Conservation (phyloP, 2,888 invertebrate species). For the Corythucha ciliata region DNA sequence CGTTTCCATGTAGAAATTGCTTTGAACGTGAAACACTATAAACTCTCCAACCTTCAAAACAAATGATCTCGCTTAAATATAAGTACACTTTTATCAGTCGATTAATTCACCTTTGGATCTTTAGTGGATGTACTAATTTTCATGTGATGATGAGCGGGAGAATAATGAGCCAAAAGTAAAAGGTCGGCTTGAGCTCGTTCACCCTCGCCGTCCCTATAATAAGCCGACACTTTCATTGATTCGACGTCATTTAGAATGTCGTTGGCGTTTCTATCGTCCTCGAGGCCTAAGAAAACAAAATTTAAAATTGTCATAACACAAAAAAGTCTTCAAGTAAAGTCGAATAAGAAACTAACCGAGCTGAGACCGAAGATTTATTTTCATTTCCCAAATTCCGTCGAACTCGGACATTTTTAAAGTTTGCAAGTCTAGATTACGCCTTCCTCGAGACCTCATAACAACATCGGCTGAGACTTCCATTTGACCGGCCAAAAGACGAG, state of each 20-base stretch:
- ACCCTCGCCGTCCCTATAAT: conserved; percentile 58
- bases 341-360: conserved; percentile 43
- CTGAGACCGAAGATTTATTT: conserved; percentile 62
- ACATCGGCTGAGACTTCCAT: conserved; percentile 59
- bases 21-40: conserved; percentile 85
- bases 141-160: conserved; percentile 71
- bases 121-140: conserved; percentile 77
- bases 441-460: conserved; percentile 50
- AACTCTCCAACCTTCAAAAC: conserved; percentile 69
- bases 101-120: conserved; percentile 53
- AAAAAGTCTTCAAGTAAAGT: not conserved
- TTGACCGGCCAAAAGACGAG: conserved; percentile 54
- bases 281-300: conserved; percentile 30
- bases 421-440: conserved; percentile 54
- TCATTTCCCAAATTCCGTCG: conserved; percentile 72
- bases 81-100: not conserved
- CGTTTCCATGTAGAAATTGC: conserved; percentile 78
- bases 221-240: conserved; percentile 58
- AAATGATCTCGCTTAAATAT: not conserved
- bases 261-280: conserved; percentile 49
- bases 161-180: conserved; percentile 66
- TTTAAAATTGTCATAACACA: not conserved
- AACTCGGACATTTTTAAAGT: conserved; percentile 55
- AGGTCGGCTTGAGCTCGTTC: conserved; percentile 59
- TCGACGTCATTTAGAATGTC: conserved; percentile 57